Conservation (phyloP, 2,888 invertebrate species). For the Polymixis lichenea region DNA sequence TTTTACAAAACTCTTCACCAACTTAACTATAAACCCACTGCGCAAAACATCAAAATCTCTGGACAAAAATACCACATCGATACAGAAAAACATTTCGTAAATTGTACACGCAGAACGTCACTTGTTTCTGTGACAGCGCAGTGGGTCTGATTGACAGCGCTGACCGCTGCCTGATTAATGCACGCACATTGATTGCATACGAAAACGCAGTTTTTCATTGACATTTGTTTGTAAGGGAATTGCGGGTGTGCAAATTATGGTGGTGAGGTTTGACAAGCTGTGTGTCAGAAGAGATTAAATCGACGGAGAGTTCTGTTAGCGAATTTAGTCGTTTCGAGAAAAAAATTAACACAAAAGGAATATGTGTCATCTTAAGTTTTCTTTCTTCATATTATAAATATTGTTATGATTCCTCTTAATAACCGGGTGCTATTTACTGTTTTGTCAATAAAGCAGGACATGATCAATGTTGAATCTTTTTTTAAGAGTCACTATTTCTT, state of each 20-base stretch:
- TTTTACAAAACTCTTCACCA: background rate
- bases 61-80: constrained; percentile 36
- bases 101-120: constrained; percentile 60
- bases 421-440: background rate
- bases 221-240: constrained; percentile 39
- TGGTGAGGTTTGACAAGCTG: background rate
- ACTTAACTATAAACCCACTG: constrained; percentile 30
- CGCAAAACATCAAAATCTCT: constrained; percentile 24
- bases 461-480: background rate
- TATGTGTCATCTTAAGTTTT: background rate
- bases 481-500: background rate
- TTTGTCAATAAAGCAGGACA: background rate
- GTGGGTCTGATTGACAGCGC: constrained; percentile 61
- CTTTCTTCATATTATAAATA: background rate
- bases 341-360: no score
- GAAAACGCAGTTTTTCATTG: constrained; percentile 48
- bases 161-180: constrained; percentile 66
- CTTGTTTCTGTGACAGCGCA: constrained; percentile 56
- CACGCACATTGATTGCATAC: constrained; percentile 62
- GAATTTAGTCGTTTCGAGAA: background rate
- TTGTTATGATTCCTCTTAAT: background rate
- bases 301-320: no score
- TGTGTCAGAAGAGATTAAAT: background rate
- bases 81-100: constrained; percentile 58
- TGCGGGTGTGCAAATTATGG: background rate